Percentiles rank a stretch among this genome's conserved stretches.
Conservation (phyloP, 2,113 vertebrate species). For the Pelusios castaneus region DNA sequence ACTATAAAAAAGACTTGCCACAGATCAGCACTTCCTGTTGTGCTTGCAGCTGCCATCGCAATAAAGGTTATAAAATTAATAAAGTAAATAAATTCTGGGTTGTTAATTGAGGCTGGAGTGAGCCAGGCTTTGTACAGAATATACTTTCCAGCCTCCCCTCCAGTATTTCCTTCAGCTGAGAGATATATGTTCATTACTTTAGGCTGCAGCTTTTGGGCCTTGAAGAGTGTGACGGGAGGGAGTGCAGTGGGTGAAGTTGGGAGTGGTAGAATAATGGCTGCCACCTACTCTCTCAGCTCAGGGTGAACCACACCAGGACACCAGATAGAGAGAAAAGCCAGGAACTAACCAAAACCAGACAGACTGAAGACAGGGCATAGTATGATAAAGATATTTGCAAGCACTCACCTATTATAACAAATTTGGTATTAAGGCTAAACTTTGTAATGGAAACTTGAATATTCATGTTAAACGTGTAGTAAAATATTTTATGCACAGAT, state of each 20-base stretch:
- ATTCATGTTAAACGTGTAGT: too few relatives aligned
- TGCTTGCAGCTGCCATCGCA: not conserved
- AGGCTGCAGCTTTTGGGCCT: not conserved
- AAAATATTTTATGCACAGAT: too few relatives aligned
- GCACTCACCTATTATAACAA: too few relatives aligned
- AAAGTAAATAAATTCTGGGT: not conserved
- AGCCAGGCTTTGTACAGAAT: fast-evolving
- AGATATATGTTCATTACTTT: not conserved
- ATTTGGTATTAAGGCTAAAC: too few relatives aligned
- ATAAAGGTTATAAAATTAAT: not conserved
- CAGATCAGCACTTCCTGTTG: not conserved
- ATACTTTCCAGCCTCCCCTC: not conserved
- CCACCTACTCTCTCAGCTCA: not conserved
- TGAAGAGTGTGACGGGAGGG: not conserved
- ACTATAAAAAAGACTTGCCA: not conserved
- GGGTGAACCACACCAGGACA: not conserved
- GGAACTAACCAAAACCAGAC: too few relatives aligned
- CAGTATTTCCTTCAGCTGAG: not conserved
- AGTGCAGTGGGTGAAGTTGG: not conserved
- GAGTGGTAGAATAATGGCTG: not conserved
- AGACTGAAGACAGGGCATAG: too few relatives aligned
- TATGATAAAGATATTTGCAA: too few relatives aligned
- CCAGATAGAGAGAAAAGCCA: too few relatives aligned
- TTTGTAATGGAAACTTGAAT: too few relatives aligned
- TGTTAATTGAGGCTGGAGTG: not conserved